Base-by-base conservation (phyloP, 2,888 invertebrate genomes). In the Agrotis ipsilon region DNA sequence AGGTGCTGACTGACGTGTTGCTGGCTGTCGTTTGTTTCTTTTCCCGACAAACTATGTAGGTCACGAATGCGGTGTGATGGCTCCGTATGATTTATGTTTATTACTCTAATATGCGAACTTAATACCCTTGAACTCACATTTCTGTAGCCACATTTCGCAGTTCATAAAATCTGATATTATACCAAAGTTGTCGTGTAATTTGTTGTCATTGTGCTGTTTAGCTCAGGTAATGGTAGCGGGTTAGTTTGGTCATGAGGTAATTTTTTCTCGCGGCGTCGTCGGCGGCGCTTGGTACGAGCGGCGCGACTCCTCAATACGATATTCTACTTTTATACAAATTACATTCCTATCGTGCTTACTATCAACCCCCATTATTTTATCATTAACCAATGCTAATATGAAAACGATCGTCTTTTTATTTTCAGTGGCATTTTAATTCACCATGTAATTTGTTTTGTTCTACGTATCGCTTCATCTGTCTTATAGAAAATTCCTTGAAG, bases 281-380 rank as follows among this genome's bases (percentile, higher is more conserved):
- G 89, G 74, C 89, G 92, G 94, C 90, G 95, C 92, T 77, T 95
- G 95, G 95, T 93, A 95, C 95, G 92, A 85, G 82, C 80, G 83
- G 90, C 91, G 82, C 92, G 89, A 88, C 87, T 88, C 90, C 89
- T 90, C 90, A 89, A 90, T 89, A 88, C 86, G 89, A 91, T 91
- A 92, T 92, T 92, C 91, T 93, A 94, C 92, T 93, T 95, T 94
- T 93, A 94, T 88, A 94, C 92, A 94, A 95, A 96, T 95, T 95
- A 95, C 94, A 93, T 94, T 95, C 90, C 95, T 95, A 95, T 95
- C 96, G 94, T 95, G 94, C 91, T 91, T 88, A 90, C 92, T 91
- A 95, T 94, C 94, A 91, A 88, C 88, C 92, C 92, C 94, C 91
- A 96, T 96, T 96, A 96, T 96, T 93, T 94, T 94, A 94, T 93